Evolutionary conservation across 2,113 vertebrate genomes (phyloP).

Genomic region (Pedionomus torquatus): DNA sequence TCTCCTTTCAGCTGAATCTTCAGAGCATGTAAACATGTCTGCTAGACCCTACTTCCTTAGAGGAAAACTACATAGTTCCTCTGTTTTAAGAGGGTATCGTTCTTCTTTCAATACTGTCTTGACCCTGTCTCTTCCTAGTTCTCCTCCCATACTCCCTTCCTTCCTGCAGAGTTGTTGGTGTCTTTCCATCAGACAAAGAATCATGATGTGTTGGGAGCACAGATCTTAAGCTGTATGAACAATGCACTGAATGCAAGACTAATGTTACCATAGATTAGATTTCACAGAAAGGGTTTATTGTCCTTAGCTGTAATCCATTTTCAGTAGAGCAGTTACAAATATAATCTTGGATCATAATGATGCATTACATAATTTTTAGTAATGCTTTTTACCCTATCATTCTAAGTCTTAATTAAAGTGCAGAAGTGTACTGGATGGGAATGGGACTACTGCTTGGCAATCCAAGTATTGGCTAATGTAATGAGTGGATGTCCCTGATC

Average conservation of each 20-base stretch:
- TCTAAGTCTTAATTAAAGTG: neutral
- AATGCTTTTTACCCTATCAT: neutral
- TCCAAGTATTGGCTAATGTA: neutral
- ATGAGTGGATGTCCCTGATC: neutral
- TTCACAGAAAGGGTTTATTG: constrained; percentile 25
- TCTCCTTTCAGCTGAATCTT: neutral
- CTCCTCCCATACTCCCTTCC: constrained; percentile 18
- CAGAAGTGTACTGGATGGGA: neutral
- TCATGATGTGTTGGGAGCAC: neutral
- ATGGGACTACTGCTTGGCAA: neutral
- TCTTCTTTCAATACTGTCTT: constrained; percentile 13
- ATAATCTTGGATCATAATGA: neutral
- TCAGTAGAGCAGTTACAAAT: neutral
- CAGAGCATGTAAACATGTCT: neutral
- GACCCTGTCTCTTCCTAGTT: constrained; percentile 32
- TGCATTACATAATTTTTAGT: neutral
- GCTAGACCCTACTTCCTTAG: constrained; percentile 11
- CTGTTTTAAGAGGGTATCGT: neutral
- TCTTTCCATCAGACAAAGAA: constrained; percentile 28
- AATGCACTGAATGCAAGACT: neutral
- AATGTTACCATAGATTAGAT: neutral
- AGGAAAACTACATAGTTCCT: constrained; percentile 42
- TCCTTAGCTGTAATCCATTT: neutral
- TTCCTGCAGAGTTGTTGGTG: constrained; percentile 18
- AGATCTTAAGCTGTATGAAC: neutral